Conservation (phyloP, 1,140 invertebrate genomes). For the Marisa cornuarietis region DNA sequence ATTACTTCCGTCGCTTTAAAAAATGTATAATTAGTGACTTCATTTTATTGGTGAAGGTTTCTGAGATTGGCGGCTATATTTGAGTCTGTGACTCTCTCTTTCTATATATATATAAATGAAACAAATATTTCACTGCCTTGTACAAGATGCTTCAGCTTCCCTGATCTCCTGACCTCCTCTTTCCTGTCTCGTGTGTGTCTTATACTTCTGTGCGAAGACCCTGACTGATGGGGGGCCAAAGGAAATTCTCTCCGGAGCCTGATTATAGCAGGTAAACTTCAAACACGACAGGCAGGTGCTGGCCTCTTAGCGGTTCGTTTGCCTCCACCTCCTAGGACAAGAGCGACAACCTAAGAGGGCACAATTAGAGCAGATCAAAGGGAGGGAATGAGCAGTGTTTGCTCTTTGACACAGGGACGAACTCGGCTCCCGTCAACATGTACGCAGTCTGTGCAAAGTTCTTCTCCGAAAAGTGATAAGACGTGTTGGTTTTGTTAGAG, state of each 20-base stretch:
- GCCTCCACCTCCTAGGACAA: not conserved
- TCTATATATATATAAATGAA: too few species aligned
- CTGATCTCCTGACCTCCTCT: not conserved
- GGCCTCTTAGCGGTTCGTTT: not conserved
- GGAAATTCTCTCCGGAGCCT: not conserved
- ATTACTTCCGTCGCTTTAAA: too few species aligned
- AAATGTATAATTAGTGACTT: too few species aligned
- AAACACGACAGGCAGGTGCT: conserved; percentile 1
- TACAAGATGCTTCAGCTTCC: not conserved
- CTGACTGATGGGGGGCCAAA: not conserved
- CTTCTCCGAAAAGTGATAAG: not conserved
- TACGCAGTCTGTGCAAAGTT: not conserved
- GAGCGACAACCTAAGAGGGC: conserved; percentile 5
- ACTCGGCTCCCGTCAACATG: too few species aligned
- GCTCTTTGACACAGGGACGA: not conserved
- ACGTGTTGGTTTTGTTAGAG: too few species aligned
- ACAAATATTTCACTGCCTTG: too few species aligned
- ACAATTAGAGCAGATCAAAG: conserved; percentile 12
- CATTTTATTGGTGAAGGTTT: too few species aligned
- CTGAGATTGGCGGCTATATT: too few species aligned
- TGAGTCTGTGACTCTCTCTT: too few species aligned
- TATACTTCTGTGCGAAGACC: not conserved
- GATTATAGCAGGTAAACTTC: not conserved
- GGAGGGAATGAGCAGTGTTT: not conserved
- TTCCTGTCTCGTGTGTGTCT: not conserved